A percentile compares a stretch with the other conserved stretches of the same genome.
These are phyloP conservation scores for Dorcus parallelipipedus DNA, from an alignment of 2,888 invertebrate species.

Conservation along the genomic window DNA sequence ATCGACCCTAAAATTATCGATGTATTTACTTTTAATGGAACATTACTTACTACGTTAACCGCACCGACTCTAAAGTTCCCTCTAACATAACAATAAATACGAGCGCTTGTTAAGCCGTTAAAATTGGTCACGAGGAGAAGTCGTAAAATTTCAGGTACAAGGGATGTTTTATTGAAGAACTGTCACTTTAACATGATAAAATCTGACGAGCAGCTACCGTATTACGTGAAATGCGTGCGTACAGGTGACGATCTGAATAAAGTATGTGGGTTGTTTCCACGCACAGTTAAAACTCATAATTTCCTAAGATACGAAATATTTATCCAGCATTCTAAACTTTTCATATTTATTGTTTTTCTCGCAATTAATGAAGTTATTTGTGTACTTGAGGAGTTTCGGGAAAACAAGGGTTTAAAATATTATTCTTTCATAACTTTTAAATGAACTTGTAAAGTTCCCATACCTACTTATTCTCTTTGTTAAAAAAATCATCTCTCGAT, in stretches of 20 bases:
- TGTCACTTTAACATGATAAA: constrained; percentile 35
- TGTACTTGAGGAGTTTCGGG: too few species aligned
- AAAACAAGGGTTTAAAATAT: too few species aligned
- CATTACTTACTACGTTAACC: constrained; percentile 1
- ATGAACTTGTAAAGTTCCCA: too few species aligned
- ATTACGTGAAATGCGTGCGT: not conserved
- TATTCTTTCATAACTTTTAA: too few species aligned
- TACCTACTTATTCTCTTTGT: too few species aligned
- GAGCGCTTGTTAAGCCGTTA: constrained; percentile 35
- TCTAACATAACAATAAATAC: constrained; percentile 23
- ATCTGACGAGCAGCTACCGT: constrained; percentile 29
- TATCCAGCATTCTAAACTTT: too few species aligned
- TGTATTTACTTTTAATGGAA: not conserved
- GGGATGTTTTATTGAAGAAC: constrained; percentile 35
- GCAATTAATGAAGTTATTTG: too few species aligned
- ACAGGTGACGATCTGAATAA: not conserved
- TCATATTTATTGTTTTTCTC: too few species aligned
- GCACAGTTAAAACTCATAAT: too few species aligned
- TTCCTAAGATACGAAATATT: too few species aligned
- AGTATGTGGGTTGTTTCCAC: not conserved
- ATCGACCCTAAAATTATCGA: not conserved
- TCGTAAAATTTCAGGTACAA: constrained; percentile 37
- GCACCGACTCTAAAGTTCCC: constrained; percentile 1
- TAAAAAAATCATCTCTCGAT: too few species aligned
- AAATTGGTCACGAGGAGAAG: constrained; percentile 35